Base-by-base conservation (phyloP, 1,140 invertebrate species). In the Nomia melanderi region DNA sequence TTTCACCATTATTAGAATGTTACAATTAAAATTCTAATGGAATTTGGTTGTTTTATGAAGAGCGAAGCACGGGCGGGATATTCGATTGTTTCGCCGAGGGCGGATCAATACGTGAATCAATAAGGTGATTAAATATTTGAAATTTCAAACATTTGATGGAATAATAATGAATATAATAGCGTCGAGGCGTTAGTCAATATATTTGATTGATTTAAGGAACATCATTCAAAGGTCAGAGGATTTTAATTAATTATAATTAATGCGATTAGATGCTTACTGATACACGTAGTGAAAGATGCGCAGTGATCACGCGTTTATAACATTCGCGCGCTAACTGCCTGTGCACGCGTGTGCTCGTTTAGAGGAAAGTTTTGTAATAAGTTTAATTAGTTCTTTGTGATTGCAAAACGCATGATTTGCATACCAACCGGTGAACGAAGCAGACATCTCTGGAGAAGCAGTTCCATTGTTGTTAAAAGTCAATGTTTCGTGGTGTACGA, bases 61-160 rank as follows among this genome's bases (percentile, higher is more conserved):
- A 2, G 1, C 7, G 9, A 31, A 12, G 14, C 12, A n/a, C 27
- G 36, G 25, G 25, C 2, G 14, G 7, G 60, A 20, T 5, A 20
- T 66, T 66, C 72, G 41, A 65, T 4, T 66, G 72, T 8, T 20
- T 36, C 31, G 23, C 62, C 47, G 62, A 47, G 50, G 2, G 1
- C 9, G 4, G 33, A 29, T 14, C 54, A 1, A 29, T 33, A 66
- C 62, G 33, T 6, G 20, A 33, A 0, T 66, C 50, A 66, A 41
- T 1, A 8, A 1, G 25, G 2, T 0, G n/a, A 65, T 65, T 41
- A 41, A 64, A 65, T 31, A 36, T 33, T 7, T 0, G 27, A 8
- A 0, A 12, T 4, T 36, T 27, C 4, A 7, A 7, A 29, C 12
- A n/a, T 3, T 9, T 0, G 54, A 31, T 23, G 14, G 1, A 41